Evolutionary conservation across 2,888 invertebrate genomes (phyloP), one percentile per base, ranked within the genome.

Genomic region (Cataglyphis cursor): DNA sequence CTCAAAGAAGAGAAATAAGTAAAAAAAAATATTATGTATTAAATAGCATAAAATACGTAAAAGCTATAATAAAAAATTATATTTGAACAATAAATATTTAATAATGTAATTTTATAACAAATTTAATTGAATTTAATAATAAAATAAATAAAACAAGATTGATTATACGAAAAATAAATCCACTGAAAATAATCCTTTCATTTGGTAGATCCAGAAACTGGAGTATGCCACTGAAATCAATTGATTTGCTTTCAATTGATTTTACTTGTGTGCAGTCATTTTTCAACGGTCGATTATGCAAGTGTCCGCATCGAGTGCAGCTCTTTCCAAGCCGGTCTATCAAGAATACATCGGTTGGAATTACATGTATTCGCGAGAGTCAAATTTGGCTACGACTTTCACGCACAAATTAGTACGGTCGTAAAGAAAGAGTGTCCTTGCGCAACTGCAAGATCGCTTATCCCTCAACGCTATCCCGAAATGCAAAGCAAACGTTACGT

Each of bases 361-460:
- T 3, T 3, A 10, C 12, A 64, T 21, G 8, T 44, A 21, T 44
- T 44, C 73, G 80, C 57, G 76, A 88, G 87, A 35, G 70, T 88
- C 76, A 84, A 88, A 88, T 88, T 88, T 86, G 88, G 85, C 84
- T 74, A 74, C 61, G 64, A 64, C 70, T 75, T 62, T 75, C 76
- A 48, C 44, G 44, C 21, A 72, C 78, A 59, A 59, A 70, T 48
- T 72, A 72, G 72, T 84, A 38, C 84, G 68, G 57, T 18, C 41
- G 18, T 38, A 35, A 31, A 54, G 70, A 81, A 88, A 84, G 81
- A 75, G 12, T 31, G 24, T 18, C 51, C 38, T 87, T 87, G 38
- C 72, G 82, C n/a, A 83, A 85, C 15, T 12, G 3, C 64, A 28
- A 75, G 61, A 59, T 68, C 86, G 62, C 35, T 57, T 68, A 78